Percentiles rank a stretch among this genome's conserved stretches.
These are phyloP conservation scores for Parazoanthus swiftii DNA, from an alignment of 92 coral and sea anemone species.

Conservation along the genomic window DNA sequence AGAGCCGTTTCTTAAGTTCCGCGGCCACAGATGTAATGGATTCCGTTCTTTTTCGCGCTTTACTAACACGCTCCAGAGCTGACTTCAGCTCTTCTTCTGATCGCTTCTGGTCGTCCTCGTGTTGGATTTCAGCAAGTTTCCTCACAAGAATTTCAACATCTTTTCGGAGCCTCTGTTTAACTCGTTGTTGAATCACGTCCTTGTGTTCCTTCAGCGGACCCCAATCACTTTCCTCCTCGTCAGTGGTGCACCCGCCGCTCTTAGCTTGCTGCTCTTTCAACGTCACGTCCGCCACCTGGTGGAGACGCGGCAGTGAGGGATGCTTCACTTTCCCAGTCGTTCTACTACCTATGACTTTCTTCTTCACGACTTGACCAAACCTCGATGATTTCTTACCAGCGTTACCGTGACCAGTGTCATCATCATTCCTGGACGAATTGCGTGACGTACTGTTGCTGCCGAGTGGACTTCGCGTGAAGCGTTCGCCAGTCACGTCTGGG, in stretches of 20 bases:
- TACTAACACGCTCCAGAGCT: slow-evolving; percentile 70
- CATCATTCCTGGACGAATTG: slow-evolving; percentile 1
- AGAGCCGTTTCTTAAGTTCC: slow-evolving; percentile 66
- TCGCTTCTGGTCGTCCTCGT: slow-evolving; percentile 77
- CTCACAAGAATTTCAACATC: slow-evolving; percentile 77
- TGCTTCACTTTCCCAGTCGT: not conserved
- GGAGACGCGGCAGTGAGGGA: slow-evolving; percentile 11
- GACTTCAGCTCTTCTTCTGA: slow-evolving; percentile 75
- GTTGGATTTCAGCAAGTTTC: slow-evolving; percentile 90
- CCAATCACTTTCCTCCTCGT: slow-evolving; percentile 21
- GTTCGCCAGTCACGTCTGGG: slow-evolving; percentile 5
- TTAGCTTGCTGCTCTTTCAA: not conserved
- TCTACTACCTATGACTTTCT: slow-evolving; percentile 3
- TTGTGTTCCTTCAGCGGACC: not conserved
- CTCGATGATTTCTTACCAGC: not conserved
- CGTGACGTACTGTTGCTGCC: slow-evolving; percentile 31
- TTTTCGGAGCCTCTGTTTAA: slow-evolving; percentile 59
- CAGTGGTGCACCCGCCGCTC: not conserved
- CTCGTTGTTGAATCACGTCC: slow-evolving; percentile 39
- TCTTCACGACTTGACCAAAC: slow-evolving; percentile 5
- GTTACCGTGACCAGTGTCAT: not conserved
- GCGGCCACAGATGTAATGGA: slow-evolving; percentile 60
- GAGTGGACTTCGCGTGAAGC: not conserved
- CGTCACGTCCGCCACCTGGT: not conserved
- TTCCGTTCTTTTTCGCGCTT: slow-evolving; percentile 69